Conservation (phyloP, 2,888 invertebrate species). For the Drosophila emarginata region DNA sequence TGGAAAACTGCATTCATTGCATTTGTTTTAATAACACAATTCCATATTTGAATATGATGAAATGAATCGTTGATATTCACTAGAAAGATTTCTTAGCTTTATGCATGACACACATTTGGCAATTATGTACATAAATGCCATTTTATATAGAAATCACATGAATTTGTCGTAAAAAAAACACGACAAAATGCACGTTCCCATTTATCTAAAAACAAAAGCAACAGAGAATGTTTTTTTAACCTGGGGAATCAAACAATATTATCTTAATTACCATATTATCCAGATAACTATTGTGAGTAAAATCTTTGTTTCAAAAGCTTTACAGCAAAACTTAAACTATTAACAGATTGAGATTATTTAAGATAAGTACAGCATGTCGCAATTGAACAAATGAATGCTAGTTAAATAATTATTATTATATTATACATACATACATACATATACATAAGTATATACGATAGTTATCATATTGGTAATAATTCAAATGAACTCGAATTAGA, state of each 20-base stretch:
- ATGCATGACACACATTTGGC: not conserved
- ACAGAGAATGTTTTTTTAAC: not conserved
- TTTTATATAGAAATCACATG: not conserved
- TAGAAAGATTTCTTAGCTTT: not conserved
- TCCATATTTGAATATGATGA: not conserved
- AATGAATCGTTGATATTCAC: not conserved
- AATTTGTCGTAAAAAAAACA: not conserved
- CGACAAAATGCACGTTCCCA: not conserved
- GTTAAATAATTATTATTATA: not conserved
- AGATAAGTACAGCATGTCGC: not conserved
- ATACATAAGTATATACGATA: not conserved
- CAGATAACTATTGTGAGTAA: not conserved
- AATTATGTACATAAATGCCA: not conserved
- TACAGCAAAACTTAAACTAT: not conserved
- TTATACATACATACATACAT: not conserved
- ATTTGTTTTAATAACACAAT: not conserved
- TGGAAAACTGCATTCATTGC: not conserved
- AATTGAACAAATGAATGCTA: not conserved
- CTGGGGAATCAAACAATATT: not conserved
- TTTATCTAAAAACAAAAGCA: not conserved
- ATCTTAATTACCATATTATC: not conserved
- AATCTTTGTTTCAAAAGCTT: not conserved
- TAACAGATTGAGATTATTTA: not conserved
- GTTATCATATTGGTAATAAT: conserved; percentile 2
- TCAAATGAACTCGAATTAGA: not conserved